Base-by-base conservation (phyloP, 2,113 vertebrate species). In the Chloropsis cyanopogon region DNA sequence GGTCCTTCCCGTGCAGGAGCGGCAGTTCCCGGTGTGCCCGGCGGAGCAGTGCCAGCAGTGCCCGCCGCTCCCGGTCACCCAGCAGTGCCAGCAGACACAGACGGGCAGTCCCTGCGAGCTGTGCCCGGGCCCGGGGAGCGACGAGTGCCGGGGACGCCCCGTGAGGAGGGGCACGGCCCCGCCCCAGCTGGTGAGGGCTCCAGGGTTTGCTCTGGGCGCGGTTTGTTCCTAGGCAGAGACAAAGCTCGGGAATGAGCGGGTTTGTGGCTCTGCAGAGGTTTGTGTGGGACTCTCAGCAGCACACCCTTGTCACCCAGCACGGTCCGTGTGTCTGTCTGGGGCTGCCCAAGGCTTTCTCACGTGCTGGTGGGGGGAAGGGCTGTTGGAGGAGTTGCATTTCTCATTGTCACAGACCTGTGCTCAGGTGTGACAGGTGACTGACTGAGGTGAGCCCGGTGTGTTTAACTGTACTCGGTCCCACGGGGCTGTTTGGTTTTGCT, bases 81-180 rank as follows among this genome's bases (percentile, higher is more conserved):
- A 84, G 8, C 96, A 94, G 56, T 95, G 95, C 92, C 96, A 79
- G 37, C 88, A 95, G 35, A 94, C 91, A 1, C 95, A 97, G 94
- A 94, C 93, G 25, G 9, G 68, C 5, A 60, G 72, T 57, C 79
- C 88, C 17, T 82, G 86, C 28, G 95, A 96, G 21, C 8, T 71
- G 10, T 39, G 64, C 23, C 91, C 91, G 2, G 46, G 77, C 41
- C 71, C 41, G 4, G 80, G 72, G 29, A 63, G 46, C 0, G 96
- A 97, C 2, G 92, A 90, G 15, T 68, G 97, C 78, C 29, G 78
- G 23, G 96, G 59, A 7, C 91, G 7, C 1, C 7, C 41, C 2
- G 41, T 90, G 31, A 94, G 91, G 71, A 94, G 86, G n/a, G 82
- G 90, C 8, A 19, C 54, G 23, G 54, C 26, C 3, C 11, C 63